These are phyloP conservation scores for Pelodiscus sinensis DNA, from an alignment of 2,113 vertebrate genomes.

Conservation along the genomic window DNA sequence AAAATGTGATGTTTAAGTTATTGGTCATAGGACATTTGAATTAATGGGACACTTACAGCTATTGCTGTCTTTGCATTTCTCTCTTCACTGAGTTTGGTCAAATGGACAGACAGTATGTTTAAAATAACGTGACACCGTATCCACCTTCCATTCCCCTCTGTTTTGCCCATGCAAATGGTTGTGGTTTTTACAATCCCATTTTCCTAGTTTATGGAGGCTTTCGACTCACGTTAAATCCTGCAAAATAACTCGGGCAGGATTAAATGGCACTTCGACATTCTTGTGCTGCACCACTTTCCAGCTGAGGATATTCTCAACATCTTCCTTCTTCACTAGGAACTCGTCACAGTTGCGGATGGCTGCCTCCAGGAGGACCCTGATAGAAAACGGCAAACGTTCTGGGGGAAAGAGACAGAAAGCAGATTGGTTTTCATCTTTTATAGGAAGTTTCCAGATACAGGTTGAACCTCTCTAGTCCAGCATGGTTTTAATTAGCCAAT, in stretches of 20 bases:
- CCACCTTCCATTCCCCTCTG: neutral
- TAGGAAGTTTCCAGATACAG: no score
- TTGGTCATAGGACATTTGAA: neutral
- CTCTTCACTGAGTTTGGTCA: neutral
- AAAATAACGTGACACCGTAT: neutral
- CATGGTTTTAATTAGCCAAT: no score
- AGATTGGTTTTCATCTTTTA: neutral
- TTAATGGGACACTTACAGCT: neutral
- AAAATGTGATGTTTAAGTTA: neutral
- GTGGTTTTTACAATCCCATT: neutral
- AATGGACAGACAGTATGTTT: neutral
- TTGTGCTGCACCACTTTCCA: slow-evolving; percentile 90
- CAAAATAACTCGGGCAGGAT: slow-evolving; percentile 94
- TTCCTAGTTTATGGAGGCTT: neutral
- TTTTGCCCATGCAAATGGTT: neutral
- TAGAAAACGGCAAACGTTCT: slow-evolving; percentile 92
- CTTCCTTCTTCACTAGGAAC: slow-evolving; percentile 90
- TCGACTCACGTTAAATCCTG: slow-evolving; percentile 95
- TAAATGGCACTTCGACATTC: slow-evolving; percentile 94
- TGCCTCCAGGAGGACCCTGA: slow-evolving; percentile 93
- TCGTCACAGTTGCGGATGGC: slow-evolving; percentile 94
- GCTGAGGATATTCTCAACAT: slow-evolving; percentile 94
- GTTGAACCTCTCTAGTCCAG: no score
- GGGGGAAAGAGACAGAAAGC: slow-evolving; percentile 13
- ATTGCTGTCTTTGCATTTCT: neutral